phyloP scores from a whole-genome alignment of 2,113 vertebrate genomes.

The Arizona elegans region DNA sequence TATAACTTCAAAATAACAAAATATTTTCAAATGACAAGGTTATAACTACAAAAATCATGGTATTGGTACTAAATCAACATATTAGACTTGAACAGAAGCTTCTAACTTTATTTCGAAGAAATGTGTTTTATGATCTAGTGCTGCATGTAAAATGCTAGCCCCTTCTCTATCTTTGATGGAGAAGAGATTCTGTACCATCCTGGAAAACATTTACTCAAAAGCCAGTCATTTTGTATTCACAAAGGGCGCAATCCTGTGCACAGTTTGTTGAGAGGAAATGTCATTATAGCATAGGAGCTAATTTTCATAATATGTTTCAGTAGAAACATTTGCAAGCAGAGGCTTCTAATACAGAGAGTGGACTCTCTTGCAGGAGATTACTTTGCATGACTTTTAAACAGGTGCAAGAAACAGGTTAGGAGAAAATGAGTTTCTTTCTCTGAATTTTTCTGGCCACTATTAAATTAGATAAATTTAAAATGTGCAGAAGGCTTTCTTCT shows the following conservation, averaged over 20 bases:
- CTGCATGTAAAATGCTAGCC: background rate
- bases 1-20: background rate
- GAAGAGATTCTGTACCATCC: background rate
- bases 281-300: too few species aligned
- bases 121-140: background rate
- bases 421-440: background rate
- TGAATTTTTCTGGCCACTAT: background rate
- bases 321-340: background rate
- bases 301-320: background rate
- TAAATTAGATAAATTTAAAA: background rate
- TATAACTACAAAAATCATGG: background rate
- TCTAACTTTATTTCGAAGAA: background rate
- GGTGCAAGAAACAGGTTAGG: rapidly evolving
- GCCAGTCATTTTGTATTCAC: background rate
- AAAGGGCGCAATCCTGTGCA: background rate
- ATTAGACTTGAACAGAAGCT: background rate
- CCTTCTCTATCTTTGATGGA: background rate
- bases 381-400: background rate
- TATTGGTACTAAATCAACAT: background rate
- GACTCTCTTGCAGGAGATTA: rapidly evolving
- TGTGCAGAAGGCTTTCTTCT: slow-evolving; percentile 22
- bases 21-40: background rate
- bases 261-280: background rate
- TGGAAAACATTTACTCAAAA: background rate
- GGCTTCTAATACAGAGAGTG: background rate